phyloP scores from a whole-genome alignment of 1,140 invertebrate species.

The Cryptotermes secundus region DNA sequence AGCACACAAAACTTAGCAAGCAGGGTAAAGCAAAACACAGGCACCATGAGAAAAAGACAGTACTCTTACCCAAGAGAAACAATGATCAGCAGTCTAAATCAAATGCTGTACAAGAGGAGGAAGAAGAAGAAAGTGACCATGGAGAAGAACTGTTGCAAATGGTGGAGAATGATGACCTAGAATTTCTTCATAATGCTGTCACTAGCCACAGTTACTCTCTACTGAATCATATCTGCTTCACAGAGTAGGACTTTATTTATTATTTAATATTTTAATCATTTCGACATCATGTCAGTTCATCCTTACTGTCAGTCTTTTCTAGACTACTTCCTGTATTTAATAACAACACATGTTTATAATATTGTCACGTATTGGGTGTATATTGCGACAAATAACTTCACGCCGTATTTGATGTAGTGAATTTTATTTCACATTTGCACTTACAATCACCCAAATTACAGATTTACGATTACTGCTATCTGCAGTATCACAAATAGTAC shows the following conservation, averaged over 20 bases:
- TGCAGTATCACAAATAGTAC: too few species aligned
- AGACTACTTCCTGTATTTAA: too few species aligned
- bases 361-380: too few species aligned
- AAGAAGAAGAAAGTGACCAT: constrained; percentile 53
- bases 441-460: too few species aligned
- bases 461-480: too few species aligned
- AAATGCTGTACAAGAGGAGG: constrained; percentile 43
- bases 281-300: too few species aligned
- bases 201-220: constrained; percentile 52
- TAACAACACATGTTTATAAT: too few species aligned
- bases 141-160: constrained; percentile 63
- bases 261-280: too few species aligned
- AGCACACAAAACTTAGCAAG: constrained; percentile 59
- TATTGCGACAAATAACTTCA: too few species aligned
- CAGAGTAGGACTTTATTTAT: constrained; percentile 40
- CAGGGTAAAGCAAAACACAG: constrained; percentile 60
- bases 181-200: constrained; percentile 58
- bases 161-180: constrained; percentile 63
- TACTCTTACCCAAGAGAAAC: neutral
- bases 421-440: too few species aligned
- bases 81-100: constrained; percentile 42
- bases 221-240: constrained; percentile 48
- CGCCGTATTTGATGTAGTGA: too few species aligned
- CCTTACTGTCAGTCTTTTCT: too few species aligned
- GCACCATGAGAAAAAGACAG: constrained; percentile 49